Percentiles rank a stretch among this genome's conserved stretches.
These are phyloP conservation scores for Astreopora myriophthalma DNA, from an alignment of 64 coral and sea anemone species.

Conservation along the genomic window DNA sequence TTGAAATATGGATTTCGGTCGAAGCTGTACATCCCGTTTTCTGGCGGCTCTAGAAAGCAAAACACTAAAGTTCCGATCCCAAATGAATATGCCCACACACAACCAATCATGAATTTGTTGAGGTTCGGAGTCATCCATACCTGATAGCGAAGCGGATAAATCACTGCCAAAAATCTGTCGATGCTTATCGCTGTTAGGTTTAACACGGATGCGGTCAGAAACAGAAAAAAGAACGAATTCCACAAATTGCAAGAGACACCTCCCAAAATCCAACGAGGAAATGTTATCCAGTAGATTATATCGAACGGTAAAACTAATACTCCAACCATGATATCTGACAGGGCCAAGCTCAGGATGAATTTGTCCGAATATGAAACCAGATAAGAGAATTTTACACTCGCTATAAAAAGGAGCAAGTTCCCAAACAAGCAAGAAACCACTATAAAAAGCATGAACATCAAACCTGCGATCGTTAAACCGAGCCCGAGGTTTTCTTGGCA, in stretches of 20 bases:
- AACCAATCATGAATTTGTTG: constrained; percentile 44
- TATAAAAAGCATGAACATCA: constrained; percentile 69
- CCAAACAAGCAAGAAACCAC: constrained; percentile 66
- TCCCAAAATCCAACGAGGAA: constrained; percentile 82
- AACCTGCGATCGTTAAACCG: constrained; percentile 46
- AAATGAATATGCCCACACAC: constrained; percentile 75
- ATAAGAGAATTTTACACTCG: constrained; percentile 59
- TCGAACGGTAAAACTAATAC: constrained; percentile 77
- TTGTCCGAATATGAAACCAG: constrained; percentile 70
- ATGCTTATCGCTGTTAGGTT: constrained; percentile 80
- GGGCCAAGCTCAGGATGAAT: constrained; percentile 74
- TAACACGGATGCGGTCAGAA: constrained; percentile 82
- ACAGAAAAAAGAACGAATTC: constrained; percentile 87
- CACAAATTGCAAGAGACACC: constrained; percentile 74
- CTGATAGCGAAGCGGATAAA: constrained; percentile 79
- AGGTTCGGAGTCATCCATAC: constrained; percentile 13
- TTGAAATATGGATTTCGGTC: constrained; percentile 68
- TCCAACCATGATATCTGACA: constrained; percentile 83
- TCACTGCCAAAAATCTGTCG: constrained; percentile 79
- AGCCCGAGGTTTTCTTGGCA: constrained; percentile 53
- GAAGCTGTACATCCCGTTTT: constrained; percentile 67
- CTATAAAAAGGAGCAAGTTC: constrained; percentile 70
- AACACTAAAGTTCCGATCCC: constrained; percentile 56
- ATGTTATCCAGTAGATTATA: constrained; percentile 75
- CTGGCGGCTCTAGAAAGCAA: constrained; percentile 61